Evolutionary conservation across 2,888 invertebrate genomes (phyloP).

Genomic region (Clusia tigrina): DNA sequence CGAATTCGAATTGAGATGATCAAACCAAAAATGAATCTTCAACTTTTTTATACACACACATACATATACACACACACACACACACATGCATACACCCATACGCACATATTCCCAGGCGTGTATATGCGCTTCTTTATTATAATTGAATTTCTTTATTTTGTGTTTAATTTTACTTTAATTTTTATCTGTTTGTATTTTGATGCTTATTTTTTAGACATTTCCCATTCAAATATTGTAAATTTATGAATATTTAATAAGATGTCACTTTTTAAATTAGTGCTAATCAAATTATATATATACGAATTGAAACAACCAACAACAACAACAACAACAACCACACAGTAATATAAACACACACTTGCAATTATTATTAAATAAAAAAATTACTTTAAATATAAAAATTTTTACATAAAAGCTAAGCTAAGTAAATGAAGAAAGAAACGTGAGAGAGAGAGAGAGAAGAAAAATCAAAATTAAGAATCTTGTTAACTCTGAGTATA

Average conservation of each 20-base stretch:
- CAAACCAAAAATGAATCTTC: slow-evolving; percentile 56
- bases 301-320: slow-evolving; percentile 3
- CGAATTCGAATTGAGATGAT: slow-evolving; percentile 55
- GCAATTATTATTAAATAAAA: slow-evolving; percentile 59
- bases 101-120: too few relatives aligned
- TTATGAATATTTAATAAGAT: slow-evolving; percentile 28
- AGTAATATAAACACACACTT: slow-evolving; percentile 35
- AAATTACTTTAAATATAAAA: slow-evolving; percentile 46
- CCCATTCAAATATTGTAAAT: slow-evolving; percentile 46
- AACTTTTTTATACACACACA: slow-evolving; percentile 43
- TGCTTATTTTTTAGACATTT: slow-evolving; percentile 32
- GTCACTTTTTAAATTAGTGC: not conserved
- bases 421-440: slow-evolving; percentile 50
- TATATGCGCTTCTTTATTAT: slow-evolving; percentile 25
- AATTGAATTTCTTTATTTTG: slow-evolving; percentile 23
- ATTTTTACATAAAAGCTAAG: slow-evolving; percentile 49
- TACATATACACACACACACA: too few relatives aligned
- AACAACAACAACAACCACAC: too few relatives aligned
- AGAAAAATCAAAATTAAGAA: slow-evolving; percentile 30
- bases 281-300: slow-evolving; percentile 10
- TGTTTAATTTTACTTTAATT: slow-evolving; percentile 22
- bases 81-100: too few relatives aligned
- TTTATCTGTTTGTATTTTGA: not conserved
- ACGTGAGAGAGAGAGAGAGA: slow-evolving; percentile 39
- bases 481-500: slow-evolving; percentile 8